phyloP scores from a whole-genome alignment of 2,888 invertebrate genomes.

The Dicyrtomina minuta region DNA sequence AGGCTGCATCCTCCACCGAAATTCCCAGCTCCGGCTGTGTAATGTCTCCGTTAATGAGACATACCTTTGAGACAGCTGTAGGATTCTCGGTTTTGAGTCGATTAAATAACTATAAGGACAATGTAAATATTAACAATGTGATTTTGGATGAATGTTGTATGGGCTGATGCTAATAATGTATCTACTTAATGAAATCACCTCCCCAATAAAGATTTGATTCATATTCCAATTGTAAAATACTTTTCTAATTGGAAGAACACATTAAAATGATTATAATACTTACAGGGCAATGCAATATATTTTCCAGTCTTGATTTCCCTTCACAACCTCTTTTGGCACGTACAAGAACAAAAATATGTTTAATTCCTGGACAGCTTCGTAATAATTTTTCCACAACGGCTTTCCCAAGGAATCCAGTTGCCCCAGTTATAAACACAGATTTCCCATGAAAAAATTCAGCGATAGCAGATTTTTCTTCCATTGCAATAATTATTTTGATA shows the following conservation, averaged over 20 bases:
- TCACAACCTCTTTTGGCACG: conserved; percentile 19
- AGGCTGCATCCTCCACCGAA: not conserved
- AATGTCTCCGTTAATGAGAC: conserved; percentile 21
- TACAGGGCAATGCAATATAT: conserved; percentile 11
- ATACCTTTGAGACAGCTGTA: not conserved
- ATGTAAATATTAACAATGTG: too few relatives aligned
- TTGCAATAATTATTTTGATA: not conserved
- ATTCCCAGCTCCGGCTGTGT: conserved; percentile 19
- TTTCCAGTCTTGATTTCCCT: conserved; percentile 2
- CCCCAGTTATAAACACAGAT: conserved; percentile 26
- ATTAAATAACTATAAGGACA: conserved; percentile 14
- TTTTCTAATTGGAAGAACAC: too few relatives aligned
- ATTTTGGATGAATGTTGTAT: too few relatives aligned
- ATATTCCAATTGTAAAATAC: too few relatives aligned
- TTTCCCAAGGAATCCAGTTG: conserved; percentile 25
- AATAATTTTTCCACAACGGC: conserved; percentile 25
- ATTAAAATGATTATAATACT: too few relatives aligned
- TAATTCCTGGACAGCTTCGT: conserved; percentile 17
- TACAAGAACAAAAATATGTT: conserved; percentile 24
- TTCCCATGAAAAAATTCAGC: conserved; percentile 21
- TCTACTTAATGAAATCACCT: too few relatives aligned
- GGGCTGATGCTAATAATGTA: too few relatives aligned
- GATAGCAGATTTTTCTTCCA: conserved; percentile 10
- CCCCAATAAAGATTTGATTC: too few relatives aligned
- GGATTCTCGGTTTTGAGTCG: not conserved